Conservation (phyloP, 2,888 invertebrate genomes). For the Cistogaster globosa region DNA sequence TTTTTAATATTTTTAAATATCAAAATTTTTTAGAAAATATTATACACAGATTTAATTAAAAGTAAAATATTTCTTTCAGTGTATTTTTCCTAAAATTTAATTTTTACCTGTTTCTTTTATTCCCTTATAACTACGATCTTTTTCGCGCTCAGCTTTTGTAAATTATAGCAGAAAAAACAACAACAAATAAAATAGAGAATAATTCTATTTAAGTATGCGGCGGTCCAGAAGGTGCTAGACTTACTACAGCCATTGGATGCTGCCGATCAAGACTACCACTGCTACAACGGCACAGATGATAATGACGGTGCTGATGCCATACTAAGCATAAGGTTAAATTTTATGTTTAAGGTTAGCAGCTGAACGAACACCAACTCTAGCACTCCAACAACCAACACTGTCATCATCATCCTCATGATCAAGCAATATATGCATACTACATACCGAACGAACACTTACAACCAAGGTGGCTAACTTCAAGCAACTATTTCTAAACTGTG, state of each 20-base stretch:
- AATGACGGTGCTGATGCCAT: constrained; percentile 63
- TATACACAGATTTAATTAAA: background rate
- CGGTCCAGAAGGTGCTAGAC: constrained; percentile 70
- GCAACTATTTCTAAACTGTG: constrained; percentile 77
- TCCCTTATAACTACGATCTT: constrained; percentile 18
- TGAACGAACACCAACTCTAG: constrained; percentile 56
- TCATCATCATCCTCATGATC: constrained; percentile 27
- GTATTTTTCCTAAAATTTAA: background rate
- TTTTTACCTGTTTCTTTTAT: constrained; percentile 54
- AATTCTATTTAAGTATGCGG: constrained; percentile 67
- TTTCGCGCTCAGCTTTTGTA: constrained; percentile 52
- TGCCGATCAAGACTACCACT: constrained; percentile 50
- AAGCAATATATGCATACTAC: constrained; percentile 56
- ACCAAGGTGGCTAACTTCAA: constrained; percentile 59
- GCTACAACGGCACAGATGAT: constrained; percentile 22
- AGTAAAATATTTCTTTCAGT: constrained; percentile 20
- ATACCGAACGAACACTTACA: constrained; percentile 62
- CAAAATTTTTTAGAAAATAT: no score
- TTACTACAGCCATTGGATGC: constrained; percentile 48
- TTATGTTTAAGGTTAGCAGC: constrained; percentile 73
- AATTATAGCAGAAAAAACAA: constrained; percentile 38
- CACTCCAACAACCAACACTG: constrained; percentile 18
- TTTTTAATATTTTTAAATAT: no score
- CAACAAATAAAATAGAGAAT: constrained; percentile 35
- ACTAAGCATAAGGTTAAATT: constrained; percentile 74